Conservation (phyloP, 2,113 vertebrate species). For the Thryonomys swinderianus region DNA sequence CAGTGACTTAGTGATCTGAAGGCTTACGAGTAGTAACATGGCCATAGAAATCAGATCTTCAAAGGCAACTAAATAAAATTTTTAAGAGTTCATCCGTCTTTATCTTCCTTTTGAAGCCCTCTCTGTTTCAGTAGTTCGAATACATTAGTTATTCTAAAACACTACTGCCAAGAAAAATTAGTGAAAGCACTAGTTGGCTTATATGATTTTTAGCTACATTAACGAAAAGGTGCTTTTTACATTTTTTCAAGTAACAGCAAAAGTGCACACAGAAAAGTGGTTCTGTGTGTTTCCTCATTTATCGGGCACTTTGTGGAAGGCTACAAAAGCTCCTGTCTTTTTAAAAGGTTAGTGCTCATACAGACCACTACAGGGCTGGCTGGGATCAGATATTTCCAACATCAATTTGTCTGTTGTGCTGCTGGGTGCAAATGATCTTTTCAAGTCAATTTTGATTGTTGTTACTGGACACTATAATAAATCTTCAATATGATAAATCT, state of each 20-base stretch:
- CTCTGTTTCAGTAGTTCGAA: background rate
- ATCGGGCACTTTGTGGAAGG: background rate
- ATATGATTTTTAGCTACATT: background rate
- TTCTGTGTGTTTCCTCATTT: background rate
- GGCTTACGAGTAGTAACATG: too few species aligned
- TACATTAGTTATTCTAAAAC: slow-evolving; percentile 12
- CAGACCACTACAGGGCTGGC: background rate
- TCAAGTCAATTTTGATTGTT: background rate
- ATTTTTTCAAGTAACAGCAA: background rate
- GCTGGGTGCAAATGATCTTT: background rate
- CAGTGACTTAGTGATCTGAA: background rate
- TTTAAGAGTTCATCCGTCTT: background rate
- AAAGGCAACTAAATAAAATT: background rate
- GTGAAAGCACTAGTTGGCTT: background rate
- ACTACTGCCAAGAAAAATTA: background rate
- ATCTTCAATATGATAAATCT: background rate
- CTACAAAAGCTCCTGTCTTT: background rate
- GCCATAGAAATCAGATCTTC: background rate
- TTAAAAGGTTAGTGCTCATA: background rate
- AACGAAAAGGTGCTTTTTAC: background rate
- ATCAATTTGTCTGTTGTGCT: background rate
- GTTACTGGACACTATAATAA: background rate
- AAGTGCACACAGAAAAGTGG: background rate
- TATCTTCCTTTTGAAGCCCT: background rate
- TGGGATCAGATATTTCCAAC: background rate